These are phyloP conservation scores for Ormyrus labotus DNA, from an alignment of 2,888 invertebrate species.

Conservation along the genomic window DNA sequence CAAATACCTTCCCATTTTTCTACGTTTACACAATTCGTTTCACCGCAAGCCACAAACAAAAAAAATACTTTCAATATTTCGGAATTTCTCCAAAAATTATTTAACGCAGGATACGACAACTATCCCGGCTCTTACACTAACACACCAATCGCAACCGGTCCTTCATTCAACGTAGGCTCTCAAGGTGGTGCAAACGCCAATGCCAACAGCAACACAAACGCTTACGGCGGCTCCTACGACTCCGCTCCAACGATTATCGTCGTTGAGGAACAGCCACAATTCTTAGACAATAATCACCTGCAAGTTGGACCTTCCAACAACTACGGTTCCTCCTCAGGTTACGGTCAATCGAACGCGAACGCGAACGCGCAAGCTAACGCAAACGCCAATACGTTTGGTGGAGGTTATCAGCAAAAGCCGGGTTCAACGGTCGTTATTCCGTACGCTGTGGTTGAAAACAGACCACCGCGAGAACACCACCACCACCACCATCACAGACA, in stretches of 20 bases:
- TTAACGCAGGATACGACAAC: constrained; percentile 29
- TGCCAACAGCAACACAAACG: constrained; percentile 7
- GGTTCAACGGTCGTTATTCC: constrained; percentile 52
- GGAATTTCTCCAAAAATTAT: constrained; percentile 17
- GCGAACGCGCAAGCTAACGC: constrained; percentile 33
- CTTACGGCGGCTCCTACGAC: too few species aligned
- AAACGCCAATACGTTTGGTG: constrained; percentile 36
- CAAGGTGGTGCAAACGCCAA: constrained; percentile 52
- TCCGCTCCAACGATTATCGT: not conserved
- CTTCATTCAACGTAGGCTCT: constrained; percentile 4
- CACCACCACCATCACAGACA: constrained; percentile 53
- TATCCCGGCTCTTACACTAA: not conserved
- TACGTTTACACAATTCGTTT: not conserved
- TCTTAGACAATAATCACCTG: constrained; percentile 21
- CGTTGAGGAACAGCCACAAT: not conserved
- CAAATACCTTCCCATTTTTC: not conserved
- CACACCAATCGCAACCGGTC: not conserved
- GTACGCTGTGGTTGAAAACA: constrained; percentile 53
- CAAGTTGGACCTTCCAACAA: not conserved
- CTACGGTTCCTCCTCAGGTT: too few species aligned
- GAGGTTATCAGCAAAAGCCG: constrained; percentile 19
- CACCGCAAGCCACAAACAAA: too few species aligned
- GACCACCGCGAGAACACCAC: constrained; percentile 34
- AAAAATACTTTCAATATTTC: not conserved
- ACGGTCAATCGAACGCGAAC: not conserved